Evolutionary conservation across 2,888 invertebrate species (phyloP).

Genomic region (Pheosia gnoma): DNA sequence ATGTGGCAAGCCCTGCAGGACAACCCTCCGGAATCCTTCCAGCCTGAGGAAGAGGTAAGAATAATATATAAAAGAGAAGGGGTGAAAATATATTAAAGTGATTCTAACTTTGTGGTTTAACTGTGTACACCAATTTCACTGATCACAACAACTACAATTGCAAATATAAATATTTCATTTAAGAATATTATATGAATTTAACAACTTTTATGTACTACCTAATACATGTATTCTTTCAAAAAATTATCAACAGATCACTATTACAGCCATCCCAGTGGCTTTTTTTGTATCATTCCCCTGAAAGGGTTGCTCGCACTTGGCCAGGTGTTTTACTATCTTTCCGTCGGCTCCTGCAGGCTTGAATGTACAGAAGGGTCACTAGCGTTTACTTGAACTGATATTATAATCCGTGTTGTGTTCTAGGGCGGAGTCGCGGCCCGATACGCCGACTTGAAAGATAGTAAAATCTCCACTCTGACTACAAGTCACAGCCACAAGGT

Average conservation of each 20-base stretch:
- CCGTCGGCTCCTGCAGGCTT: constrained; percentile 60
- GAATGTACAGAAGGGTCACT: constrained; percentile 51
- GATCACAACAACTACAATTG: too few species aligned
- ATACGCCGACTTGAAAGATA: constrained; percentile 95
- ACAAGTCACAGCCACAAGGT: constrained; percentile 95
- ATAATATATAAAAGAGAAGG: not conserved
- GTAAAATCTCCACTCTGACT: constrained; percentile 94
- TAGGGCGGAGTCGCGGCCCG: constrained; percentile 88
- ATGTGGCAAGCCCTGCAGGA: constrained; percentile 95
- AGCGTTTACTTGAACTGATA: constrained; percentile 27
- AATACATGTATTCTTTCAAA: constrained; percentile 2
- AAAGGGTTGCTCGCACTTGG: constrained; percentile 67
- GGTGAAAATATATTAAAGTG: not conserved
- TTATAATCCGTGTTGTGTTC: constrained; percentile 67
- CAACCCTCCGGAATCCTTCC: constrained; percentile 88
- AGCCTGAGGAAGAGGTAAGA: constrained; percentile 87
- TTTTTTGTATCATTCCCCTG: constrained; percentile 52
- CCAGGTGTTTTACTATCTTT: constrained; percentile 86
- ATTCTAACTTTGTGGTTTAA: too few species aligned
- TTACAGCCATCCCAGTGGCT: constrained; percentile 40
- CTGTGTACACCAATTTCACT: too few species aligned
- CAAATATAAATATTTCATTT: too few species aligned
- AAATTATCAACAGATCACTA: constrained; percentile 36
- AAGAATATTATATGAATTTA: too few species aligned
- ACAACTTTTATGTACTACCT: not conserved